phyloP scores from a whole-genome alignment of 1,140 invertebrate genomes.

The Epicauta chinensis region DNA sequence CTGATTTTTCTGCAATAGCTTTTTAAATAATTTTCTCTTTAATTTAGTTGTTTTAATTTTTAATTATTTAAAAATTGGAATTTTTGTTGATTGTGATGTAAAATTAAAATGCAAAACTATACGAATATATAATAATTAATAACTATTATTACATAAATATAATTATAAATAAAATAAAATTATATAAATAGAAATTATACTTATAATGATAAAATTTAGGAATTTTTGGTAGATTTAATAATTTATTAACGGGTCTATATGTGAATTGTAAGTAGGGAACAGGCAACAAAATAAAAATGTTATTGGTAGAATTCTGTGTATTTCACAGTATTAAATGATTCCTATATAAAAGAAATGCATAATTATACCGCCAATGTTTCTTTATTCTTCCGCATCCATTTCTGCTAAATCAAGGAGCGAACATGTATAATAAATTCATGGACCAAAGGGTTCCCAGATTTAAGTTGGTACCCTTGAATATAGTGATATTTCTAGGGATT shows the following conservation, averaged over 20 bases:
- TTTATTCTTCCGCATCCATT: too few species aligned
- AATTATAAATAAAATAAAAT: background rate
- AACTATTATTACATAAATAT: slow-evolving; percentile 9
- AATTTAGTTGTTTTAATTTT: slow-evolving; percentile 9
- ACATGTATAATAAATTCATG: too few species aligned
- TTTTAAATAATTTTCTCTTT: slow-evolving; percentile 13
- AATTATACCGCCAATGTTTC: too few species aligned
- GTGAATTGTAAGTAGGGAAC: slow-evolving; percentile 23
- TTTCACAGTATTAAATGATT: slow-evolving; percentile 33
- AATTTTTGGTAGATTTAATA: slow-evolving; percentile 34
- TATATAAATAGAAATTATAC: background rate
- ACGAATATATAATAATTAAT: slow-evolving; percentile 16
- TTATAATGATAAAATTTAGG: slow-evolving; percentile 10
- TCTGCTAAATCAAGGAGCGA: too few species aligned
- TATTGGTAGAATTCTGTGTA: slow-evolving; percentile 35
- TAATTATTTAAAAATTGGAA: background rate
- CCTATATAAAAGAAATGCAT: too few species aligned
- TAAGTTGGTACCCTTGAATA: too few species aligned
- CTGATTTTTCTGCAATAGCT: slow-evolving; percentile 7
- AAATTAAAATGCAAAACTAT: background rate
- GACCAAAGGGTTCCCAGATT: too few species aligned
- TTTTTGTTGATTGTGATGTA: slow-evolving; percentile 9
- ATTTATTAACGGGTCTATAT: slow-evolving; percentile 39
- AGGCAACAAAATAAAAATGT: slow-evolving; percentile 30
- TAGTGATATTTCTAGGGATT: too few species aligned